Conservation (phyloP, 2,888 invertebrate genomes). For the Hirtodrosophila trivittata region DNA sequence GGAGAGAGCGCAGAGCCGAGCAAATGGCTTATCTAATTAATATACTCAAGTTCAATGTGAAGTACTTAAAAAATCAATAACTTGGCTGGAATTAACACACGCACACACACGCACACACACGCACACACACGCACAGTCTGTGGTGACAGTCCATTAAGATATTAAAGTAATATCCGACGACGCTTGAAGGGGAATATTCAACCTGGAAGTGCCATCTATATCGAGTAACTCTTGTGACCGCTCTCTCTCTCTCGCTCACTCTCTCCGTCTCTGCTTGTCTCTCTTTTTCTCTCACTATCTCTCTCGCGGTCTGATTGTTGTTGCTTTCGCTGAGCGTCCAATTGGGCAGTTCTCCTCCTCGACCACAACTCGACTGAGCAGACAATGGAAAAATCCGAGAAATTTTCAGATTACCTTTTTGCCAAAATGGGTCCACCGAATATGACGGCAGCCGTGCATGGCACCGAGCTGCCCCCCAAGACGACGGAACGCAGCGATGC, state of each 20-base stretch:
- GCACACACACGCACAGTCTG: background rate
- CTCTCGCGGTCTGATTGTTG: constrained; percentile 9
- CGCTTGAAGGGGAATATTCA: too few species aligned
- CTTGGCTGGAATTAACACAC: constrained; percentile 16
- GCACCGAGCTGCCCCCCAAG: constrained; percentile 85
- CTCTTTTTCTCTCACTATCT: constrained; percentile 6
- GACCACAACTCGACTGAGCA: constrained; percentile 35
- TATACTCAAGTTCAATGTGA: constrained; percentile 82
- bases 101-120: constrained; percentile 1
- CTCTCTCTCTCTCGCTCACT: constrained; percentile 10
- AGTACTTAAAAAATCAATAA: constrained; percentile 83
- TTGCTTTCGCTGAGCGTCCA: constrained; percentile 29
- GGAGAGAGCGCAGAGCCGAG: background rate
- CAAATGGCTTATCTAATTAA: constrained; percentile 82
- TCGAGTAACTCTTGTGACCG: background rate
- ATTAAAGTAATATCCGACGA: too few species aligned
- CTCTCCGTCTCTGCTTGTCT: constrained; percentile 7
- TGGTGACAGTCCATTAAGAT: too few species aligned
- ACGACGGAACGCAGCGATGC: constrained; percentile 86
- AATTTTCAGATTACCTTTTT: constrained; percentile 91
- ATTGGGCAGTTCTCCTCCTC: constrained; percentile 17
- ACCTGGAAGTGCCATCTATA: too few species aligned
- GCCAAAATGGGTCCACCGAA: constrained; percentile 90
- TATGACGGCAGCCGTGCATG: constrained; percentile 83
- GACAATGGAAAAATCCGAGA: constrained; percentile 87